These are phyloP conservation scores for Choristoneura rosaceana DNA, from an alignment of 2,888 invertebrate species.

Conservation along the genomic window DNA sequence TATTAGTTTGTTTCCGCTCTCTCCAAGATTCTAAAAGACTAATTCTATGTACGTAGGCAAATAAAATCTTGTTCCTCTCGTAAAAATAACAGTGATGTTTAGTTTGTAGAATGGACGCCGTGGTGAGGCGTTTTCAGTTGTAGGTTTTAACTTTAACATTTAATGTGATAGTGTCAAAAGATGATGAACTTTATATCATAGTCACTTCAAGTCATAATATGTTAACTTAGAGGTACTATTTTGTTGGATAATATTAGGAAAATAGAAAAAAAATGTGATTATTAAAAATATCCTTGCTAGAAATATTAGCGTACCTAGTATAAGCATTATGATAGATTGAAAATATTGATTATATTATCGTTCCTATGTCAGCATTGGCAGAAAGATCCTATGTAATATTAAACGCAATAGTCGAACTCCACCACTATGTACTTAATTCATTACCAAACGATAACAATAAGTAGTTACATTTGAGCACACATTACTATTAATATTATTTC, in stretches of 20 bases:
- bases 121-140: slow-evolving; percentile 47
- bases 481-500: slow-evolving; percentile 58
- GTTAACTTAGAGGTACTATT: slow-evolving; percentile 78
- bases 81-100: slow-evolving; percentile 42
- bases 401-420: slow-evolving; percentile 71
- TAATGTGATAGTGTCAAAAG: slow-evolving; percentile 80
- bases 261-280: slow-evolving; percentile 73
- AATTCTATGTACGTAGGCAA: slow-evolving; percentile 35
- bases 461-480: slow-evolving; percentile 59
- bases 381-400: slow-evolving; percentile 59
- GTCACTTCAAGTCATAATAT: slow-evolving; percentile 86
- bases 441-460: slow-evolving; percentile 53
- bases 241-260: slow-evolving; percentile 63
- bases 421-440: slow-evolving; percentile 78
- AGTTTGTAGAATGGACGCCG: slow-evolving; percentile 47
- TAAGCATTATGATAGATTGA: slow-evolving; percentile 26
- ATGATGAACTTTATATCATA: slow-evolving; percentile 77
- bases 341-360: slow-evolving; percentile 61
- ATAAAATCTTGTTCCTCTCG: slow-evolving; percentile 40
- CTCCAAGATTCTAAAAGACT: slow-evolving; percentile 42
- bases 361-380: slow-evolving; percentile 73
- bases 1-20: slow-evolving; percentile 42
- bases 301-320: slow-evolving; percentile 46
- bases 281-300: slow-evolving; percentile 59
- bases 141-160: slow-evolving; percentile 57